Evolutionary conservation across 2,113 vertebrate species (phyloP), one percentile per base, ranked within the genome.

Genomic region (Sciurus niger): DNA sequence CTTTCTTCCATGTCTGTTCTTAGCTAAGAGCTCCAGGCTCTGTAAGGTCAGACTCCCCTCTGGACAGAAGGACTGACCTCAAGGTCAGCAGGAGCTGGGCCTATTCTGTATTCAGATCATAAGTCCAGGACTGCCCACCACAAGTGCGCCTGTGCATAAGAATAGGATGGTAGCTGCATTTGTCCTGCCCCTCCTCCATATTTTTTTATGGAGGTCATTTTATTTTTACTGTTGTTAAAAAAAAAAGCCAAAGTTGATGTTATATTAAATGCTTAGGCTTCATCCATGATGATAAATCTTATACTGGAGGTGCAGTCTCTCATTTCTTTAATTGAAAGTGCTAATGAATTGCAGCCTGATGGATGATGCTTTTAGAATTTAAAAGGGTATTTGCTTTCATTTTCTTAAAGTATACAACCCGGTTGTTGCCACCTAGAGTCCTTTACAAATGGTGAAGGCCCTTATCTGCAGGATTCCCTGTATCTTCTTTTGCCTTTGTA

Each of bases 241-340:
- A 67, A 32, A n/a, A 60, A 58, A 78, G 60, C 63, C 16, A 72
- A 82, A 55, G 46, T 91, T 83, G 63, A 94, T 97, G 55, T 60
- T 92, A 43, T 34, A 77, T 94, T 84, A 89, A 78, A 72, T 84
- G 82, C 80, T 40, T 79, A 28, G 68, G 76, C 74, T 67, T 94
- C 67, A 40, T 58, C 30, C 48, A 86, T 63, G 79, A 91, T 60
- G 63, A 40, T 94, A 90, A 90, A 70, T 93, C 32, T 89, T 85
- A 67, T 30, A 92, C 5, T 60, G 14, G 25, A 82, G 6, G 79
- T 58, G 9, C 0, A 58, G 30, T 89, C 34, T 95, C 37, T 80
- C 74, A 17, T 93, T 88, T 95, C 74, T 87, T 51, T 86, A 92
- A 87, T 68, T 74, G 12, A 77, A 96, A 96, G 60, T 94, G 43